Evolutionary conservation across 2,797 vertebrate species (phyloP).

Genomic region (Chrysolophus pictus): DNA sequence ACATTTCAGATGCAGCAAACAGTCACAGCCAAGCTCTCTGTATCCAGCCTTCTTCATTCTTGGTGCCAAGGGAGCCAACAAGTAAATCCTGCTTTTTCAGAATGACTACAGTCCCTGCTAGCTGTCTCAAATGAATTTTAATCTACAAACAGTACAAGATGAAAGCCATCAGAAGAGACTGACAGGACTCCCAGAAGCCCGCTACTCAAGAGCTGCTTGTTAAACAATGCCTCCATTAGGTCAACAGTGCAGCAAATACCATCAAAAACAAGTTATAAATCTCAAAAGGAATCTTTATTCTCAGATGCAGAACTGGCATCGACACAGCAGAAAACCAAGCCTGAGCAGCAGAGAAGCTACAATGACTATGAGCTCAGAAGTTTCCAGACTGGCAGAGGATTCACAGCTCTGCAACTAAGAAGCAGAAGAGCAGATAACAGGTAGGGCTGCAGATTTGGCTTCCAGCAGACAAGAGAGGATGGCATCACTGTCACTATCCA

Average conservation of each 20-base stretch:
- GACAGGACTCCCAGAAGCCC: not conserved
- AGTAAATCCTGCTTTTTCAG: not conserved
- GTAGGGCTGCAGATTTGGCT: not conserved
- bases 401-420: not conserved
- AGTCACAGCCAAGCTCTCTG: not conserved
- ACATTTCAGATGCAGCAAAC: not conserved
- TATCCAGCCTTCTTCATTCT: not conserved
- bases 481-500: not conserved
- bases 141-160: not conserved
- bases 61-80: not conserved
- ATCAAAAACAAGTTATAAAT: not conserved
- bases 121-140: not conserved
- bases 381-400: not conserved
- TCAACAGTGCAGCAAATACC: not conserved
- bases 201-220: not conserved
- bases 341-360: not conserved
- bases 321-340: not conserved
- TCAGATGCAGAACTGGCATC: not conserved
- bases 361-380: not conserved
- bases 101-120: not conserved
- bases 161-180: conserved; percentile 7
- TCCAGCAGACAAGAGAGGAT: not conserved
- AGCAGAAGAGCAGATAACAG: not conserved
- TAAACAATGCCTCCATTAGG: not conserved
- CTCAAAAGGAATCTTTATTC: not conserved